Conservation (phyloP, 2,888 invertebrate species). For the Mimachlamys varia region DNA sequence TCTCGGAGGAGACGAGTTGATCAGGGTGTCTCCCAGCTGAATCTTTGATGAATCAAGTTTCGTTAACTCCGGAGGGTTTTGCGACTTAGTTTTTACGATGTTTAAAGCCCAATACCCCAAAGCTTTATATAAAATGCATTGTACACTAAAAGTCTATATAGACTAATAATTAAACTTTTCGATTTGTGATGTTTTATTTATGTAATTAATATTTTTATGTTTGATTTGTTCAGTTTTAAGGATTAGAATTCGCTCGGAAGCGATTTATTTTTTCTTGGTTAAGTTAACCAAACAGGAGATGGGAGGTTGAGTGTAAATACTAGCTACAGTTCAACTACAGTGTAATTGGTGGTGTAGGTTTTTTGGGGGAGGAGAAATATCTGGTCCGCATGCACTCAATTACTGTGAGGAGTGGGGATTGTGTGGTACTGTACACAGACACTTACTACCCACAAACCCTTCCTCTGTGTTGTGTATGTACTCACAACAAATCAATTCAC, state of each 20-base stretch:
- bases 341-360: slow-evolving; percentile 12
- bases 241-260: neutral
- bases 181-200: neutral
- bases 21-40: neutral
- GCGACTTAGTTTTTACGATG: neutral
- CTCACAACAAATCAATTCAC: neutral
- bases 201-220: neutral
- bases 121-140: neutral
- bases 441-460: neutral
- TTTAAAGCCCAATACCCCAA: neutral
- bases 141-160: neutral
- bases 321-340: slow-evolving; percentile 34
- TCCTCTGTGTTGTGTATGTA: neutral
- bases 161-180: neutral
- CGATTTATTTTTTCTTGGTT: neutral
- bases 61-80: neutral
- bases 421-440: neutral
- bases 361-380: slow-evolving; percentile 26
- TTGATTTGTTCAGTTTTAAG: neutral
- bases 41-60: slow-evolving; percentile 23
- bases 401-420: neutral
- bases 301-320: slow-evolving; percentile 23
- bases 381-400: slow-evolving; percentile 2
- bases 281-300: neutral
- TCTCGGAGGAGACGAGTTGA: neutral